Evolutionary conservation across 64 coral and sea anemone genomes (phyloP), one percentile per base, ranked within the genome.

Genomic region (Stylophora pistillata): DNA sequence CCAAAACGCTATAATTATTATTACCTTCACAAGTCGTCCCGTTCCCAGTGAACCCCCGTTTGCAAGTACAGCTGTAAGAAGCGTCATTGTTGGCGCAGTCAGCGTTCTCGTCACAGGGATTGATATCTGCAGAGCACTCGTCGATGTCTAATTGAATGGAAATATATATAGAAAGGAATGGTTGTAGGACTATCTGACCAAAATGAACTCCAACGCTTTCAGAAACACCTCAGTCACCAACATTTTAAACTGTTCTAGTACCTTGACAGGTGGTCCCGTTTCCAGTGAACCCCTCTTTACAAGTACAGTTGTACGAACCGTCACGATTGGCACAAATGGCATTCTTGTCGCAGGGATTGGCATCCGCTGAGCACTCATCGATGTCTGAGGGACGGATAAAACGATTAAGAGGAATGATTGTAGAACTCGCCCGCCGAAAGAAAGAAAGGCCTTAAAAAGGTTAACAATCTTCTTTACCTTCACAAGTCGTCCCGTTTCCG

Each of bases 21-120:
- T 2, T 47, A 94, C 92, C 92, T 79, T 85, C 53, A 74, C 92
- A 94, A 90, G 9, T 53, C 20, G 71, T 86, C 29, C 92, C 92
- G 68, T 86, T 70, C 74, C 81, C 74, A 37, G 27, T 86, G 27
- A 86, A 94, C 20, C 88, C 88, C 14, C 80, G 28, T 9, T 78
- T 77, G 54, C 93, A 87, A 15, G 13, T 73, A 83, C 93, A 94
- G 17, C 12, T 33, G 73, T 86, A 94, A 9, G 88, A 86, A 76
- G 81, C 88, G 58, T 20, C 21, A 18, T 9, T 78, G 68, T 94
- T 94, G 55, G 16, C 62, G 20, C 88, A 94, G 15, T 54, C 37
- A 23, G 88, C 88, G n/a, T 86, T 23, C 23, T 56, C 21, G 54
- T 90, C 78, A 59, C 81, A 94, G 5, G 52, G 17, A 16, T 18